A percentile compares a stretch with the other conserved stretches of the same genome.
Evolutionary conservation across 1,140 invertebrate genomes (phyloP).

Genomic region (Elysia chlorotica): DNA sequence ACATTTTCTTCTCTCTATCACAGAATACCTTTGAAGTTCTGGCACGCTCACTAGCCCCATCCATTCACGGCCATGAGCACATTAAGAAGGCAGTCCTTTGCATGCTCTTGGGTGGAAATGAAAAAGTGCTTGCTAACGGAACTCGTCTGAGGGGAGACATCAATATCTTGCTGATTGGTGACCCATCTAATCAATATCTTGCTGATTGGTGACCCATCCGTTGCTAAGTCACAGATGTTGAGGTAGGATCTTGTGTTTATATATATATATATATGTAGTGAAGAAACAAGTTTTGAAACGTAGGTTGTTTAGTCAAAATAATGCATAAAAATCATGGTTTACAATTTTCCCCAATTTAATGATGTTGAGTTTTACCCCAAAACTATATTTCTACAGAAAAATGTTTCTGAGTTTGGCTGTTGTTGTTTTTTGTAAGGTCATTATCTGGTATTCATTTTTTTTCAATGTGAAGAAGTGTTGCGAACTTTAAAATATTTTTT

Average conservation of each 20-base stretch:
- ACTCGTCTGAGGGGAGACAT: constrained; percentile 88
- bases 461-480: neutral
- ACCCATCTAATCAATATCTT: constrained; percentile 98
- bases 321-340: too few species aligned
- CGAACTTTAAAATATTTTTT: neutral
- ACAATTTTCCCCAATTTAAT: too few species aligned
- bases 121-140: constrained; percentile 95
- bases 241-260: too few species aligned
- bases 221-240: constrained; percentile 97
- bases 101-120: constrained; percentile 91
- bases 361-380: too few species aligned
- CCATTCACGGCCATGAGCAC: constrained; percentile 96
- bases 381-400: too few species aligned
- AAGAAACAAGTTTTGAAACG: too few species aligned
- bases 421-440: neutral
- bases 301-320: too few species aligned
- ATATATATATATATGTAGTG: too few species aligned
- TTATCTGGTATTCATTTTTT: neutral
- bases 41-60: constrained; percentile 91
- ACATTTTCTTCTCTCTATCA: constrained; percentile 45
- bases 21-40: constrained; percentile 90
- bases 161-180: too few species aligned
- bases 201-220: constrained; percentile 97
- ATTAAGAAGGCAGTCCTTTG: constrained; percentile 98
- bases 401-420: neutral